A percentile compares a stretch with the other conserved stretches of the same genome.
phyloP scores from a whole-genome alignment of 2,113 vertebrate species.

The Anoura caudifer region DNA sequence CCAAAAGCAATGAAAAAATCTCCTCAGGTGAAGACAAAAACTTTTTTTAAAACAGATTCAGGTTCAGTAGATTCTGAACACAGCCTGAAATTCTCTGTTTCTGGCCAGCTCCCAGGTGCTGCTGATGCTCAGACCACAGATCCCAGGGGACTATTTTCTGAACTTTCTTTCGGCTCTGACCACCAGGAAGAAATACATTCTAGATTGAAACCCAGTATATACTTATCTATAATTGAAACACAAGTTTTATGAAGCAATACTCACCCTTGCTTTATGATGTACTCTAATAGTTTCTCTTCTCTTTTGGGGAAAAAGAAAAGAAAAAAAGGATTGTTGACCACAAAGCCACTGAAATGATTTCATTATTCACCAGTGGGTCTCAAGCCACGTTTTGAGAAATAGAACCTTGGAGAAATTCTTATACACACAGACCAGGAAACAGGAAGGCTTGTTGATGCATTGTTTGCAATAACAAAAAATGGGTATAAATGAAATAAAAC shows the following conservation, averaged over 20 bases:
- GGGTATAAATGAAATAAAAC: not conserved
- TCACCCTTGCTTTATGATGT: not conserved
- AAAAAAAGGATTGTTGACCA: not conserved
- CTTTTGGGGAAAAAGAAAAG: not conserved
- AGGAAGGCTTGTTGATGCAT: not conserved
- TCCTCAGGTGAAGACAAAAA: too few relatives aligned
- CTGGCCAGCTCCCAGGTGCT: not conserved
- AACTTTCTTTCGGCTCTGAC: not conserved
- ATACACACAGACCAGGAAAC: not conserved
- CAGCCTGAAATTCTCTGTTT: not conserved
- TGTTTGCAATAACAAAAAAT: slow-evolving; percentile 25
- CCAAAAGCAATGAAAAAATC: too few relatives aligned
- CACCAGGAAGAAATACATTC: not conserved
- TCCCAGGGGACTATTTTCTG: not conserved
- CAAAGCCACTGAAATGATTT: slow-evolving; percentile 12
- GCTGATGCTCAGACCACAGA: not conserved
- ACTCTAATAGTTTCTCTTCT: slow-evolving; percentile 13
- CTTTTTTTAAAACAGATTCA: not conserved
- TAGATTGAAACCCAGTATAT: not conserved
- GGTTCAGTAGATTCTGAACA: not conserved
- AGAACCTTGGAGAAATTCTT: slow-evolving; percentile 15
- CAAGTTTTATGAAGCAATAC: slow-evolving; percentile 47
- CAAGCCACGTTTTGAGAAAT: not conserved
- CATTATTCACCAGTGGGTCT: slow-evolving; percentile 3
- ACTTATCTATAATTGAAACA: slow-evolving; percentile 38